These are phyloP conservation scores for Pseudoatta argentina DNA, from an alignment of 1,140 invertebrate species.

Conservation along the genomic window DNA sequence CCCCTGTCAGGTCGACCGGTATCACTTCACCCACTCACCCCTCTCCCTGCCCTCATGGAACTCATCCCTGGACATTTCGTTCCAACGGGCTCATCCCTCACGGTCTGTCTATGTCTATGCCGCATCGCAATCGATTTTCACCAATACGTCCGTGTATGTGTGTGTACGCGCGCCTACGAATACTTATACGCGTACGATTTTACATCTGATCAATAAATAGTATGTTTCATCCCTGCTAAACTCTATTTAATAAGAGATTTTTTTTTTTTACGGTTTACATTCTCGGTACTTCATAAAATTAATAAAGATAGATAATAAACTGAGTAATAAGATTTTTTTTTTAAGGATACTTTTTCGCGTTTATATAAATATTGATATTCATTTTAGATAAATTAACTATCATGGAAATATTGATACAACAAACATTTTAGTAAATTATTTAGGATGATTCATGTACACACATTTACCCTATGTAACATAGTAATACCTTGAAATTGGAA, in stretches of 20 bases:
- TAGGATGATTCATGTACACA: slow-evolving; percentile 25
- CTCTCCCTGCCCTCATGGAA: background rate
- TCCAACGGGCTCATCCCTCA: slow-evolving; percentile 49
- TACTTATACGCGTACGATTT: slow-evolving; percentile 38
- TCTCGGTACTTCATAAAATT: background rate
- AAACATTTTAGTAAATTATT: slow-evolving; percentile 55
- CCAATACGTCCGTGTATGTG: slow-evolving; percentile 29
- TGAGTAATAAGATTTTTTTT: slow-evolving; percentile 4
- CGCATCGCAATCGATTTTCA: slow-evolving; percentile 70
- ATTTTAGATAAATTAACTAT: slow-evolving; percentile 26
- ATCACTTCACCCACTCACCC: slow-evolving; percentile 51
- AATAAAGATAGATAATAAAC: slow-evolving; percentile 1
- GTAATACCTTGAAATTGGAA: slow-evolving; percentile 53
- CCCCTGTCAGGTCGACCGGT: slow-evolving; percentile 68
- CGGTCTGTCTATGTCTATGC: slow-evolving; percentile 45
- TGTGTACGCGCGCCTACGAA: slow-evolving; percentile 8
- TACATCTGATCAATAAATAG: slow-evolving; percentile 18
- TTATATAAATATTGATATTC: slow-evolving; percentile 19
- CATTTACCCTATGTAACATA: slow-evolving; percentile 31
- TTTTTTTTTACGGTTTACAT: no score
- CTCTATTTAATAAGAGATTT: background rate
- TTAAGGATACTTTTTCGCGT: background rate
- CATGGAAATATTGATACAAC: slow-evolving; percentile 34
- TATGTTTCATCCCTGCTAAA: background rate
- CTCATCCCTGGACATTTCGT: slow-evolving; percentile 63